Percentiles rank a stretch among this genome's conserved stretches.
Conservation (phyloP, 1,140 invertebrate species). For the Stegodyphus dumicola region DNA sequence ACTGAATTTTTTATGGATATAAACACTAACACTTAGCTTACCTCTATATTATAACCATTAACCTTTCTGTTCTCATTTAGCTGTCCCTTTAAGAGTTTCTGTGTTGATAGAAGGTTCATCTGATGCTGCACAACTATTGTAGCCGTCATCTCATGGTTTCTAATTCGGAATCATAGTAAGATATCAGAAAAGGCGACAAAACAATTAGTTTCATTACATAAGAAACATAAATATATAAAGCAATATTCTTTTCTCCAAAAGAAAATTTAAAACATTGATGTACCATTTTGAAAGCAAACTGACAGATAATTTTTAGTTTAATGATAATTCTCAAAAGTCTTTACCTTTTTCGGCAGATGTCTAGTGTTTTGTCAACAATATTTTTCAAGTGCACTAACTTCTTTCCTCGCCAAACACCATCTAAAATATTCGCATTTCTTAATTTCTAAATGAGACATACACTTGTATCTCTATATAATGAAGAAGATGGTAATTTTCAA, state of each 20-base stretch:
- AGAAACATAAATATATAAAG: no score
- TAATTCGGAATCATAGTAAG: neutral
- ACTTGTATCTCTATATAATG: no score
- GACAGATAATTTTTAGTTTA: no score
- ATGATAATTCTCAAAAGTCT: neutral
- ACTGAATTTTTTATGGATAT: no score
- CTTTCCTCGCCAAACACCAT: constrained; percentile 89
- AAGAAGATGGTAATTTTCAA: no score
- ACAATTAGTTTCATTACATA: no score
- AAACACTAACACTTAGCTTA: neutral
- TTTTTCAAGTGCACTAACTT: constrained; percentile 89
- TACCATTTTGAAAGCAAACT: neutral
- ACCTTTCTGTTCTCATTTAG: neutral
- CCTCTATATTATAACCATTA: constrained; percentile 38
- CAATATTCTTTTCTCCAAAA: neutral
- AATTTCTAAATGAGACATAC: no score
- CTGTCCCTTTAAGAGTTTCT: neutral
- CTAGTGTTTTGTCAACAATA: constrained; percentile 83
- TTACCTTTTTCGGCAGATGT: constrained; percentile 67
- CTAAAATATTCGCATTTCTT: constrained; percentile 65
- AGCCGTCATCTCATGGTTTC: constrained; percentile 13
- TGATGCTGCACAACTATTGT: constrained; percentile 47
- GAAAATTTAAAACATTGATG: neutral
- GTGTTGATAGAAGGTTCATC: constrained; percentile 22
- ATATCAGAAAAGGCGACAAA: no score